Base-by-base conservation (phyloP, 2,113 vertebrate species). In the Corythaeola cristata region DNA sequence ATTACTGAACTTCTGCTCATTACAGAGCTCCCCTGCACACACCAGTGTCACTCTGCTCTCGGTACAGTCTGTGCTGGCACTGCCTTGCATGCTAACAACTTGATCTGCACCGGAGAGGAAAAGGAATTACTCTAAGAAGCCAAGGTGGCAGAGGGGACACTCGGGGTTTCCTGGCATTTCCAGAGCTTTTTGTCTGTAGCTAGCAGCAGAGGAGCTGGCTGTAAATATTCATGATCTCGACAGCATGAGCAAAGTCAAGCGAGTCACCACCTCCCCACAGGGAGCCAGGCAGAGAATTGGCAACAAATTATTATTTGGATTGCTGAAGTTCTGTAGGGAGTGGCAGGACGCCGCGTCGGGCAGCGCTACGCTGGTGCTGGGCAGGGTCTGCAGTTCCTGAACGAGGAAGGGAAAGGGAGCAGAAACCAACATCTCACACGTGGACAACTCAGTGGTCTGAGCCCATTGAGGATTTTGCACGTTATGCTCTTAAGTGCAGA, bases 151-250 rank as follows among this genome's bases (percentile, higher is more conserved):
- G 27, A 89, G 86, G 77, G 56, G 77, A 89, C 59, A 66, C 88
- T 59, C 5, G 13, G 89, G 85, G 41, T 71, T 85, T 78, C 91
- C 86, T 95, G 96, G 88, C 79, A 89, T 84, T 82, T 88, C 96
- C 85, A 88, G 33, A 77, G 94, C 71, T 64, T 74, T 85, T 82
- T 88, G 84, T 86, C 92, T 89, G 52, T 50, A 67, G 72, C 74
- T 24, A 59, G 66, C 67, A 79, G 55, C 87, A 88, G 80, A 76
- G 53, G 33, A 94, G 59, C 62, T 71, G 66, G 33, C 45, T 85
- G 69, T 79, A 87, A 92, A 90, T 58, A 68, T 86, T 86, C 89
- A 92, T 88, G 86, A 85, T 80, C 16, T 21, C 86, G 83, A 68
- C 81, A 79, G 41, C 56, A 74, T n/a, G 84, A 32, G 83, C 90